A percentile compares a stretch with the other conserved stretches of the same genome.
Conservation (phyloP, 2,888 invertebrate species). For the Hemaris fuciformis region DNA sequence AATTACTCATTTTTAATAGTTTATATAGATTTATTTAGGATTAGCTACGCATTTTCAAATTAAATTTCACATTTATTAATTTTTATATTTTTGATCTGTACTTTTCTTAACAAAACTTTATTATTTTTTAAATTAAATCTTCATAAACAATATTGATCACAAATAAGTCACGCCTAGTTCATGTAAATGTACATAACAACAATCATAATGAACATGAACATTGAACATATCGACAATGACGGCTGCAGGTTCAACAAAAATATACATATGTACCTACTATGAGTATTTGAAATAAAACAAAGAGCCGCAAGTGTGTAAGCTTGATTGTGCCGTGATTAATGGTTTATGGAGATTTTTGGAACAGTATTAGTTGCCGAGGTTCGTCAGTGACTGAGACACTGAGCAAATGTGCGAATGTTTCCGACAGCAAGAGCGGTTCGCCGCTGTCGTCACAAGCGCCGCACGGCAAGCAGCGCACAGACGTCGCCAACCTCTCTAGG, state of each 20-base stretch:
- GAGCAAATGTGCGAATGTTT: slow-evolving; percentile 25
- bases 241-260: neutral
- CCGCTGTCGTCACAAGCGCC: slow-evolving; percentile 68
- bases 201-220: neutral
- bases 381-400: neutral
- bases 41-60: too few species aligned
- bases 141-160: neutral
- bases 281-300: neutral
- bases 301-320: neutral
- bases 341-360: neutral
- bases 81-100: neutral
- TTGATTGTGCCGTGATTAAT: neutral
- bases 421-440: slow-evolving; percentile 67
- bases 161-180: neutral
- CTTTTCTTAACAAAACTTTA: too few species aligned
- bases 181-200: neutral
- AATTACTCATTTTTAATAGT: too few species aligned
- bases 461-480: slow-evolving; percentile 45
- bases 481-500: slow-evolving; percentile 48
- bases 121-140: neutral
- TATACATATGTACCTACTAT: neutral
- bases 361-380: neutral
- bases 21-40: too few species aligned
- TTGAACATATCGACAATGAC: too few species aligned
- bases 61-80: too few species aligned